Evolutionary conservation across 2,888 invertebrate genomes (phyloP), one percentile per base, ranked within the genome.

Genomic region (Octonoba sinensis): DNA sequence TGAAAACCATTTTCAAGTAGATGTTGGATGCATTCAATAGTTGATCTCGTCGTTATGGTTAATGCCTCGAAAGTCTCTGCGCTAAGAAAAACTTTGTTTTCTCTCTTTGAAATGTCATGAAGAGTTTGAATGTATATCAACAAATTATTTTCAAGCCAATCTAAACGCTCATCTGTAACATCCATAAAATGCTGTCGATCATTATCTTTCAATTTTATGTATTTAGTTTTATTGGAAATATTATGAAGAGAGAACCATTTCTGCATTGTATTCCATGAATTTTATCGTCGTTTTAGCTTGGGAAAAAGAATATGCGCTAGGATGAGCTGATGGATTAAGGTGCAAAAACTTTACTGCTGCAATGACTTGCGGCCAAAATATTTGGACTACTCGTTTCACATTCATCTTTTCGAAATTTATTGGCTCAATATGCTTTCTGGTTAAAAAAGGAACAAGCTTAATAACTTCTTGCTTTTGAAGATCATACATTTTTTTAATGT

Each of bases 401-500:
- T 59, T 59, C 59, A 59, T 59, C 22, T 59, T 59, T 59, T 59
- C 59, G 20, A 59, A 59, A 24, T 59, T 59, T 59, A 13, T 59
- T 3, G 59, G 59, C 15, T 59, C 59, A 59, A 59, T 20, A 11
- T 59, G 59, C 22, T 59, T 22, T 20, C 59, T 59, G 22, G 59
- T 59, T 24, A 59, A 24, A 20, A 22, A 22, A 15, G 15, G 59
- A 15, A 59, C 59, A 3, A 24, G 4, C 18, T 54, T 54, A 18
- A 18, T 18, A 54, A 54, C 8, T 2, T 54, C 54, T n/a, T 54
- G n/a, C 4, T n/a, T 18, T 18, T 54, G 54, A n/a, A 54, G 8
- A 8, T 54, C n/a, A 8, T 54, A 54, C 54, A 54, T 3, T 20
- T 3, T 4, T 59, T 24, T 59, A 59, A 59, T 59, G 24, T 22